These are phyloP conservation scores for Bolinopsis microptera DNA, from an alignment of 37 sponge, comb jelly and placozoan species.

Conservation along the genomic window DNA sequence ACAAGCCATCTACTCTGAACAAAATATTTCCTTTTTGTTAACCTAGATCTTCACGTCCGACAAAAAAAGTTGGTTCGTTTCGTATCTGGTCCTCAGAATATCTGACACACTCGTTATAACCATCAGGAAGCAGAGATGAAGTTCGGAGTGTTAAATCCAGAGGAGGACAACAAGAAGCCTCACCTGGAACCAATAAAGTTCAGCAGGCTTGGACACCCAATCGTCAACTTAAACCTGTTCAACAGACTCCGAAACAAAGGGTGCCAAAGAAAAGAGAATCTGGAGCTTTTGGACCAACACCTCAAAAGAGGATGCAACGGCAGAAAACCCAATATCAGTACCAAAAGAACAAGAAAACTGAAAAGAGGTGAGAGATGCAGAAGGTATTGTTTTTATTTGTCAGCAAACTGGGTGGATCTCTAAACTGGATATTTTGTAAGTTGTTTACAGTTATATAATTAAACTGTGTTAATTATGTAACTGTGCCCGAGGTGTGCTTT, in stretches of 20 bases:
- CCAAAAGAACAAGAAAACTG: neutral
- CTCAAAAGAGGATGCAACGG: neutral
- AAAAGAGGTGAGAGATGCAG: neutral
- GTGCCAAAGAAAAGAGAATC: neutral
- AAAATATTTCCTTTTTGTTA: no score
- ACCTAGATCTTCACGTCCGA: no score
- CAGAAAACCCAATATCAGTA: neutral
- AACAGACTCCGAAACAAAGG: neutral
- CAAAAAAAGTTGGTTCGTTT: no score
- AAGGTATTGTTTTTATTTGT: no score
- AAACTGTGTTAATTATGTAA: no score
- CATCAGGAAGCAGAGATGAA: constrained; percentile 49
- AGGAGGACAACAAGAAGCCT: neutral
- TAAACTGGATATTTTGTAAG: no score
- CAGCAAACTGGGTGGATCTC: no score
- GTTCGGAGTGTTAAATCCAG: neutral
- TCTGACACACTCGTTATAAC: no score
- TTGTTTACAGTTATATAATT: no score
- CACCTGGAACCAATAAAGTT: neutral
- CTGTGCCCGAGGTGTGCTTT: no score
- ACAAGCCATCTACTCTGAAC: no score
- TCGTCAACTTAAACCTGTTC: neutral
- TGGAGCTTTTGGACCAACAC: neutral
- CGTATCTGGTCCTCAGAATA: no score
- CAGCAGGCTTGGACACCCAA: constrained; percentile 15